Evolutionary conservation across 2,113 vertebrate species (phyloP).

Genomic region (Festucalex cinctus): DNA sequence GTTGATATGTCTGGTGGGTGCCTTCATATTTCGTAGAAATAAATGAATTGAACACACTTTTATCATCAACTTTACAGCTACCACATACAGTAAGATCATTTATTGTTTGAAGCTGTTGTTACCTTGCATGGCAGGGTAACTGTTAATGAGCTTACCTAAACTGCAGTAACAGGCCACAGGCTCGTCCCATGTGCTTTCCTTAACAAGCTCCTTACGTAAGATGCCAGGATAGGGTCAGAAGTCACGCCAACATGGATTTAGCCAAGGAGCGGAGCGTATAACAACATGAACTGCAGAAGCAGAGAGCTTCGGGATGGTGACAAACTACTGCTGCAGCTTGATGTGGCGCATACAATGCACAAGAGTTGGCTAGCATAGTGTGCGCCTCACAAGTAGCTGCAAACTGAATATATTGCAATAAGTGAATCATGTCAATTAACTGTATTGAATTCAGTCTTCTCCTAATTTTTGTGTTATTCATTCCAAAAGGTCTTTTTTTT

Average conservation of each 20-base stretch:
- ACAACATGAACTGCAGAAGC: conserved; percentile 10
- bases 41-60: too few species aligned
- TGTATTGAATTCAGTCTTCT: too few species aligned
- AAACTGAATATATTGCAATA: too few species aligned
- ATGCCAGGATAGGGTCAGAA: conserved; percentile 35
- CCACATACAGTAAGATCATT: conserved; percentile 7
- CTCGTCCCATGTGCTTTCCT: conserved; percentile 30
- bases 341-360: background rate
- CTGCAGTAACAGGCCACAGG: conserved; percentile 11
- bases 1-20: too few species aligned
- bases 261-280: conserved; percentile 7
- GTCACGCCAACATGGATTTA: conserved; percentile 48
- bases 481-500: too few species aligned
- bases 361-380: background rate
- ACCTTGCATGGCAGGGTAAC: conserved; percentile 25
- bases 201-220: conserved; percentile 53
- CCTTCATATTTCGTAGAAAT: too few species aligned
- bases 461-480: too few species aligned
- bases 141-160: conserved; percentile 61
- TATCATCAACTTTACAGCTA: too few species aligned
- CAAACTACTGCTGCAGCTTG: background rate
- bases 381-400: too few species aligned
- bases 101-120: background rate
- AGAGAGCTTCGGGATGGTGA: background rate
- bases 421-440: too few species aligned